Evolutionary conservation across 2,888 invertebrate species (phyloP).

Genomic region (Dione juno): DNA sequence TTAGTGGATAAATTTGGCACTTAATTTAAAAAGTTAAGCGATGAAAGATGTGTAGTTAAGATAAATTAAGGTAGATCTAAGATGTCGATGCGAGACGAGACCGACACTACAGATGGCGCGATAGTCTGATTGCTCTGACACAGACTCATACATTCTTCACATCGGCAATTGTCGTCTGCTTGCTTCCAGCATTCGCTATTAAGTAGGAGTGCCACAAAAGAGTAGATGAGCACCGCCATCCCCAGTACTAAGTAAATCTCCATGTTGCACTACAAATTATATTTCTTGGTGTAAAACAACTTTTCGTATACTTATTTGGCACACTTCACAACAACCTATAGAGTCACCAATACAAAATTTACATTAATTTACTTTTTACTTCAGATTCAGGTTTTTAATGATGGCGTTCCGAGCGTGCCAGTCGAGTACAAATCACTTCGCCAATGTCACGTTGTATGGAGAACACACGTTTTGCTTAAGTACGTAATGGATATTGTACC

Average conservation of each 20-base stretch:
- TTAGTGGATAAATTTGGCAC: conserved; percentile 35
- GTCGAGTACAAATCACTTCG: too few species aligned
- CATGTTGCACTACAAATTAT: conserved; percentile 53
- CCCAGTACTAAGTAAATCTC: conserved; percentile 75
- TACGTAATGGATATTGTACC: conserved; percentile 33
- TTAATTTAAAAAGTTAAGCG: conserved; percentile 11
- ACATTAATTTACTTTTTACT: background rate
- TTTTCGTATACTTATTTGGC: conserved; percentile 30
- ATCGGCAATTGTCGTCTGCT: conserved; percentile 66
- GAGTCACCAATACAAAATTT: background rate
- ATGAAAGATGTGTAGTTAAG: conserved; percentile 1
- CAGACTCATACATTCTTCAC: conserved; percentile 71
- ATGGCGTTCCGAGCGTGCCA: too few species aligned
- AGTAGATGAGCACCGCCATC: conserved; percentile 72
- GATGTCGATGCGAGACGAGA: conserved; percentile 66
- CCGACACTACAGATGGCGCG: conserved; percentile 55
- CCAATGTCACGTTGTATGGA: too few species aligned
- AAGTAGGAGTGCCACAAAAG: conserved; percentile 60
- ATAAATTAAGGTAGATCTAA: conserved; percentile 54
- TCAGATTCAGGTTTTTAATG: too few species aligned
- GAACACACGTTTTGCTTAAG: background rate
- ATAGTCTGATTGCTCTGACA: conserved; percentile 52
- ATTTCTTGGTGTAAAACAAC: conserved; percentile 8
- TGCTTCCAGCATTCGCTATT: conserved; percentile 69
- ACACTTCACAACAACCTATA: conserved; percentile 21